Conservation (phyloP, 2,797 vertebrate species). For the Myotis pilosus region DNA sequence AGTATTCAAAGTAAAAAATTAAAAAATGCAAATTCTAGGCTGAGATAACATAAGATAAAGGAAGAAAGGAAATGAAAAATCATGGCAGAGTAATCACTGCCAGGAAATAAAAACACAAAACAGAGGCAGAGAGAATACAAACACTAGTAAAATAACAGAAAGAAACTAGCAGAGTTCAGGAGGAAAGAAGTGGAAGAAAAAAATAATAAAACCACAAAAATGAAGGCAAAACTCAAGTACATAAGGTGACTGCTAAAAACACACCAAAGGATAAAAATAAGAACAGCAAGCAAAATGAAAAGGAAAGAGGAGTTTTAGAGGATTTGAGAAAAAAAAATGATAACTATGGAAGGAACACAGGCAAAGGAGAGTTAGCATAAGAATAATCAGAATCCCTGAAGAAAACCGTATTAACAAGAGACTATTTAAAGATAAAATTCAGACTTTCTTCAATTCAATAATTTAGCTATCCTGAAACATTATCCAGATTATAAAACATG, state of each 20-base stretch:
- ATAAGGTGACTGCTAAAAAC: background rate
- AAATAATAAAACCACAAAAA: background rate
- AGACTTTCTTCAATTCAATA: background rate
- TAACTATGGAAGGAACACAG: background rate
- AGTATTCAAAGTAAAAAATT: background rate
- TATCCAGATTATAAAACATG: background rate
- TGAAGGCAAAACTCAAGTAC: background rate
- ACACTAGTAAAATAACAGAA: background rate
- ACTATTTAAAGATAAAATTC: constrained; percentile 20
- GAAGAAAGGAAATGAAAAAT: background rate
- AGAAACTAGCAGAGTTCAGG: background rate
- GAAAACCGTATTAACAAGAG: background rate
- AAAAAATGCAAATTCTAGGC: background rate
- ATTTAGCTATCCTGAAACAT: background rate
- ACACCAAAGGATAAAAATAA: background rate
- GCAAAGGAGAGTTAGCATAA: background rate
- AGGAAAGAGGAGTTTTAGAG: background rate
- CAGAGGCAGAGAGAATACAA: background rate
- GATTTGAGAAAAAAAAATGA: background rate
- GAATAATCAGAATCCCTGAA: background rate
- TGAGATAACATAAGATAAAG: background rate
- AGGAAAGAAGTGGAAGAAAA: background rate
- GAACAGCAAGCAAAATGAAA: constrained; percentile 24
- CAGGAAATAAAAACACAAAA: background rate
- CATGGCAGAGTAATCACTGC: background rate